These are phyloP conservation scores for Chanos chanos DNA, from an alignment of 2,797 vertebrate species.

Conservation along the genomic window DNA sequence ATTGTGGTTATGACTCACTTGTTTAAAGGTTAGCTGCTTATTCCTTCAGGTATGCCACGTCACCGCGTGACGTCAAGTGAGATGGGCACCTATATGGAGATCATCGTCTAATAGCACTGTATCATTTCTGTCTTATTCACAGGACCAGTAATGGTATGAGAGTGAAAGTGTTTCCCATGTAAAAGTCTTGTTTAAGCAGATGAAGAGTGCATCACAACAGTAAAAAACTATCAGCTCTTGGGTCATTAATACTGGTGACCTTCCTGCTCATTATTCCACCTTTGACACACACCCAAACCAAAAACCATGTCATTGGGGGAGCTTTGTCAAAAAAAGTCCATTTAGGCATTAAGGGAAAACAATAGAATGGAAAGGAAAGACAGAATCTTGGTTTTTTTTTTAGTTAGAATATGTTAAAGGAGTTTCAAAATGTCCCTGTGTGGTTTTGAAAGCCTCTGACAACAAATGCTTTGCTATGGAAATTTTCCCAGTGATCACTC, in stretches of 20 bases:
- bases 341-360: too few relatives aligned
- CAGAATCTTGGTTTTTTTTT: too few relatives aligned
- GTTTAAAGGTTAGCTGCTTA: conserved; percentile 30
- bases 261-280: conserved; percentile 27
- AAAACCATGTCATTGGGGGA: neutral
- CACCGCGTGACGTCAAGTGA: conserved; percentile 26
- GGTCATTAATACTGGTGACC: conserved; percentile 61
- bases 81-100: conserved; percentile 13
- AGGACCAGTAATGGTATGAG: neutral
- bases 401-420: too few relatives aligned
- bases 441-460: too few relatives aligned
- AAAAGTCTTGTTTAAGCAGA: too few relatives aligned
- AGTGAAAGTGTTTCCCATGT: too few relatives aligned
- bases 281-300: too few relatives aligned
- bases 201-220: too few relatives aligned
- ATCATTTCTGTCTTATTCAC: conserved; percentile 1
- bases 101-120: conserved; percentile 2
- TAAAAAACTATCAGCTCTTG: conserved; percentile 42
- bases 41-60: conserved; percentile 21
- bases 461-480: neutral
- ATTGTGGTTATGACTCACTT: conserved; percentile 29
- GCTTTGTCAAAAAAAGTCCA: too few relatives aligned
- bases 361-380: neutral
- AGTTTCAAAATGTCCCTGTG: too few relatives aligned
- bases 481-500: neutral